Evolutionary conservation across 1,140 invertebrate genomes (phyloP).

Genomic region (Zaprionus camerounensis): DNA sequence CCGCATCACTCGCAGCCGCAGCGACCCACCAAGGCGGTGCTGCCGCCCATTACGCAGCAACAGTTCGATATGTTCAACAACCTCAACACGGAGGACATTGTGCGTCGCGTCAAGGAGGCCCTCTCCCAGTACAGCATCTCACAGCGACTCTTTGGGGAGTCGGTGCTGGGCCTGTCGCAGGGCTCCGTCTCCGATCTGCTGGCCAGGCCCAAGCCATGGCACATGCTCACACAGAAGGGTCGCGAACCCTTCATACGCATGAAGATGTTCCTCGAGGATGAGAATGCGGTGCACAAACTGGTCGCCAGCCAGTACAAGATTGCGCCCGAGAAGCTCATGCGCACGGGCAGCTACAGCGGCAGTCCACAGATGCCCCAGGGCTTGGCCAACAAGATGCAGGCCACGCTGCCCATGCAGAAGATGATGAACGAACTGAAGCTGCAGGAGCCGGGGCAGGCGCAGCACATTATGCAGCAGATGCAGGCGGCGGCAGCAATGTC

Average conservation of each 20-base stretch:
- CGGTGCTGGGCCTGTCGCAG: conserved; percentile 97
- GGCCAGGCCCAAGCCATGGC: conserved; percentile 98
- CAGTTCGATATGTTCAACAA: conserved; percentile 99
- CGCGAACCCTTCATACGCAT: conserved; percentile 98
- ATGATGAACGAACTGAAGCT: conserved; percentile 89
- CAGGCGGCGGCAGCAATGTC: conserved; percentile 86
- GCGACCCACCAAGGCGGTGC: conserved; percentile 96
- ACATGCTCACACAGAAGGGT: conserved; percentile 98
- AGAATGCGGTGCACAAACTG: conserved; percentile 97
- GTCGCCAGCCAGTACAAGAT: conserved; percentile 99
- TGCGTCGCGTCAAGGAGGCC: conserved; percentile 98
- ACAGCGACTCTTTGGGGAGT: conserved; percentile 98
- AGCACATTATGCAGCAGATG: conserved; percentile 87
- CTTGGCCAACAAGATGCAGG: conserved; percentile 88
- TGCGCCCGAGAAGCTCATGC: conserved; percentile 97
- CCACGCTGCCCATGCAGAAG: conserved; percentile 88
- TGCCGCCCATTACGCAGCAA: conserved; percentile 99
- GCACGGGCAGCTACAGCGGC: conserved; percentile 95
- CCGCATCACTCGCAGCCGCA: conserved; percentile 92
- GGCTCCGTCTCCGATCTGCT: conserved; percentile 97
- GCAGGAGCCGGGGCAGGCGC: conserved; percentile 89
- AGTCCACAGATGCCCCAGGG: conserved; percentile 90
- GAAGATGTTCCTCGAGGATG: conserved; percentile 99
- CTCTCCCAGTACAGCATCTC: conserved; percentile 99
- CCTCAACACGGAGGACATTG: conserved; percentile 99